Conservation (phyloP, 2,888 invertebrate species). For the Cryptocephalus primarius region DNA sequence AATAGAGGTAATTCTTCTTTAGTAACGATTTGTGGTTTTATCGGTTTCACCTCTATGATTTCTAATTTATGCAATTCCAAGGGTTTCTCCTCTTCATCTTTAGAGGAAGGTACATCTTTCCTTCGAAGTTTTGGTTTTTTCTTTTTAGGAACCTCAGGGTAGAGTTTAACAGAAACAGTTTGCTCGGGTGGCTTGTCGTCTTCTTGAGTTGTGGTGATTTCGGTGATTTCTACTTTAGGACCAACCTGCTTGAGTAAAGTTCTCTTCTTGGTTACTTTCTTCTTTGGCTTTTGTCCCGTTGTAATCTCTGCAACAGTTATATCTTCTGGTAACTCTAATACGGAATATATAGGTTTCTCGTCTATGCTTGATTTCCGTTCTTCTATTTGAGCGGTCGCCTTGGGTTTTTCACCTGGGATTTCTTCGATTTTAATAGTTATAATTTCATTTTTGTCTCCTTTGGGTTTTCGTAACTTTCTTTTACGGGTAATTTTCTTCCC, state of each 20-base stretch:
- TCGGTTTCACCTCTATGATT: constrained; percentile 19
- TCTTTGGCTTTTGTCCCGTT: constrained; percentile 31
- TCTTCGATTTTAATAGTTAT: constrained; percentile 38
- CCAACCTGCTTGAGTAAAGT: constrained; percentile 26
- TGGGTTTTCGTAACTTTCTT: constrained; percentile 24
- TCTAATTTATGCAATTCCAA: neutral
- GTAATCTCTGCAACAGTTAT: constrained; percentile 36
- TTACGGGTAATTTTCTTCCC: constrained; percentile 21
- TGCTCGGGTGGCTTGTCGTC: constrained; percentile 24
- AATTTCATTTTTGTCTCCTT: constrained; percentile 31
- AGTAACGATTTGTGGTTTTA: constrained; percentile 14
- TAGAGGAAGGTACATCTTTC: constrained; percentile 20
- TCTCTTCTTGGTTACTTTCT: constrained; percentile 30
- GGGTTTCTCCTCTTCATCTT: constrained; percentile 21
- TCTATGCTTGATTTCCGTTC: constrained; percentile 18
- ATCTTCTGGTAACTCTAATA: constrained; percentile 31
- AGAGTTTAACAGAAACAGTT: constrained; percentile 12
- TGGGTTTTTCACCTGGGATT: constrained; percentile 22
- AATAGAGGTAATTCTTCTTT: constrained; percentile 33
- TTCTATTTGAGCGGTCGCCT: constrained; percentile 16
- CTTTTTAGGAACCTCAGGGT: constrained; percentile 27
- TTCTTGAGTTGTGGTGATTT: constrained; percentile 26
- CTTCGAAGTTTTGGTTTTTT: constrained; percentile 19
- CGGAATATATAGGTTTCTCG: constrained; percentile 18
- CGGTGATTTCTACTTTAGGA: constrained; percentile 27